A percentile compares a stretch with the other conserved stretches of the same genome.
Evolutionary conservation across 2,113 vertebrate genomes (phyloP).

Genomic region (Malaclemys terrapin): DNA sequence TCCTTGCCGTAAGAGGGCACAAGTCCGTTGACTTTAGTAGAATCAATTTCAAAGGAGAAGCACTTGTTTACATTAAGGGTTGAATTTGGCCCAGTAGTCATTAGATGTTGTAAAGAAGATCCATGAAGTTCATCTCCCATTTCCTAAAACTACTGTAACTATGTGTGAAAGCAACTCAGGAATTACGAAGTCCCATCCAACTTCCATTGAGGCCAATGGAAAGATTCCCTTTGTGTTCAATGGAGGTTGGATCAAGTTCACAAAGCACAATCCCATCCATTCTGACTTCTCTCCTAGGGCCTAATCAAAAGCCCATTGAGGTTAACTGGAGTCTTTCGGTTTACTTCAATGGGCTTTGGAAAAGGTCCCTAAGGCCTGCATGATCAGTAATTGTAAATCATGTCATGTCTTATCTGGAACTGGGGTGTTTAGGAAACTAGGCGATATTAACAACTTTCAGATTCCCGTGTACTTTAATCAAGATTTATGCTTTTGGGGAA

Average conservation of each 20-base stretch:
- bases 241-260: neutral
- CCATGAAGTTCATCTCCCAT: neutral
- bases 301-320: constrained; percentile 11
- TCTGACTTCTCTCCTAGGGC: neutral
- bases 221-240: neutral
- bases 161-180: neutral
- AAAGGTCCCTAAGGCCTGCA: neutral
- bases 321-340: constrained; percentile 1
- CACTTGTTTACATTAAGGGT: neutral
- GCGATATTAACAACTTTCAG: neutral
- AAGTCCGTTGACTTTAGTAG: neutral
- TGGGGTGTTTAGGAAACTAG: neutral
- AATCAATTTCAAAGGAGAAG: neutral
- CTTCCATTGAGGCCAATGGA: neutral
- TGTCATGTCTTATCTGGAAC: neutral
- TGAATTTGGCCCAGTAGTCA: neutral
- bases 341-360: constrained; percentile 39
- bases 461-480: neutral
- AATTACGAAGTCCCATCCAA: neutral
- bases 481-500: constrained; percentile 19
- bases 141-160: neutral
- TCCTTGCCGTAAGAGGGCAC: neutral
- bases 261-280: neutral
- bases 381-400: constrained; percentile 47
- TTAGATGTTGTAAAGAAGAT: neutral